Evolutionary conservation across 35 echinoderm and acorn worm species (phyloP), one percentile per base, ranked within the genome.

Genomic region (Ophiothrix spiculata): DNA sequence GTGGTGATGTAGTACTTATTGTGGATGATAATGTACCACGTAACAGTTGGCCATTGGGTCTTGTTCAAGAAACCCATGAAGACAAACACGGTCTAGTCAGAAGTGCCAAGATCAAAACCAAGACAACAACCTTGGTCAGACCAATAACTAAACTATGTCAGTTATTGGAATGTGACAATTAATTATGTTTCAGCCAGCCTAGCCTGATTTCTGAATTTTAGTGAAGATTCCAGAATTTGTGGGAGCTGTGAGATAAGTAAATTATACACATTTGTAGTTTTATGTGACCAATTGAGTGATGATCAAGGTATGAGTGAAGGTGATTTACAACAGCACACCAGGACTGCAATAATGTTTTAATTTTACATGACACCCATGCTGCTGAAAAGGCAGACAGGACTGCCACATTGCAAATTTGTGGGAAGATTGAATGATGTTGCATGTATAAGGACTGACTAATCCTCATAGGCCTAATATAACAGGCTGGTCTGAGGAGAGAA

Each of bases 1-100:
- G 12, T 45, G 83, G 76, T 6, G 83, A 91, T 37, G 31, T 91
- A 49, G 89, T 91, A 17, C 49, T 87, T 1, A 40, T 91, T 34
- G 56, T 87, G 8, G 83, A 85, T 64, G 41, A 85, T 15, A 49
- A 82, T 0, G 31, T 76, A 46, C 81, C 81, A 16, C 76, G 81
- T 14, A 90, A 90, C 21, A 89, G 83, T 34, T 89, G 87, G 78
- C 33, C 83, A 0, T 23, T 90, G 12, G 88, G 88, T 23, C 80
- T 69, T 12, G 74, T 90, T 36, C 0, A 31, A 1, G 81, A 85
- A 56, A 90, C 81, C 4, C 79, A 84, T 75, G 81, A 74, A 23
- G 88, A 81, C 31, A 89, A 83, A 45, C 76, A 87, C 80, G 39
- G 60, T 16, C 23, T 87, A 31, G 87, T 89, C 8, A 56, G 79